Percentiles rank a stretch among this genome's conserved stretches.
phyloP scores from a whole-genome alignment of 2,888 invertebrate species.

The Eulithis prunata region DNA sequence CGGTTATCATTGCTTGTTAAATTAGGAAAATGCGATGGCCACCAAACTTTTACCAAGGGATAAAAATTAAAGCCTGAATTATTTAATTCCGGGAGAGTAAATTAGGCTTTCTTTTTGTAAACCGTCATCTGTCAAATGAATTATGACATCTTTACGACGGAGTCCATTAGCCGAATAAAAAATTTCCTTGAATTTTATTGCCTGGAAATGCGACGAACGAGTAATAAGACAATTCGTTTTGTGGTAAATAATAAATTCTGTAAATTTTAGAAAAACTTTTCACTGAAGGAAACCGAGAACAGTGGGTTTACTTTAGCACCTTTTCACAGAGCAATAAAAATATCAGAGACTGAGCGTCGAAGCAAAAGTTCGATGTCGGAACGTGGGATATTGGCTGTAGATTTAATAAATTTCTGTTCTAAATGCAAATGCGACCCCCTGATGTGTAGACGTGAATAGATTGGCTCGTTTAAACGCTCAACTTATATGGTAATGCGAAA shows the following conservation, averaged over 20 bases:
- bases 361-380: constrained; percentile 80
- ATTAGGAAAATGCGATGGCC: constrained; percentile 45
- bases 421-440: constrained; percentile 84
- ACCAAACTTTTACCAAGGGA: constrained; percentile 47
- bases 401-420: constrained; percentile 85
- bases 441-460: constrained; percentile 85
- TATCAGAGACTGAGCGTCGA: constrained; percentile 66
- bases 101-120: constrained; percentile 58
- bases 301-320: constrained; percentile 46
- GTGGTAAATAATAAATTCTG: constrained; percentile 19
- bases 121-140: constrained; percentile 68
- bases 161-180: constrained; percentile 64
- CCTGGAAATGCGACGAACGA: constrained; percentile 39
- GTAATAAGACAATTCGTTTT: constrained; percentile 35
- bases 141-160: constrained; percentile 63
- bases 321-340: constrained; percentile 70
- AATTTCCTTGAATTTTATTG: constrained; percentile 53
- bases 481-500: constrained; percentile 84
- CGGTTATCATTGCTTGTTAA: constrained; percentile 39
- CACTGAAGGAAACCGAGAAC: constrained; percentile 21
- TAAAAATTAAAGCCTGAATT: constrained; percentile 60
- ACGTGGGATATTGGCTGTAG: constrained; percentile 83
- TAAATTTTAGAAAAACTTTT: constrained; percentile 26
- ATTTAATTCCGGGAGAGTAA: constrained; percentile 58
- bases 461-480: constrained; percentile 84